A percentile compares a stretch with the other conserved stretches of the same genome.
Evolutionary conservation across 1,140 invertebrate genomes (phyloP).

Genomic region (Monomorium pharaonis): DNA sequence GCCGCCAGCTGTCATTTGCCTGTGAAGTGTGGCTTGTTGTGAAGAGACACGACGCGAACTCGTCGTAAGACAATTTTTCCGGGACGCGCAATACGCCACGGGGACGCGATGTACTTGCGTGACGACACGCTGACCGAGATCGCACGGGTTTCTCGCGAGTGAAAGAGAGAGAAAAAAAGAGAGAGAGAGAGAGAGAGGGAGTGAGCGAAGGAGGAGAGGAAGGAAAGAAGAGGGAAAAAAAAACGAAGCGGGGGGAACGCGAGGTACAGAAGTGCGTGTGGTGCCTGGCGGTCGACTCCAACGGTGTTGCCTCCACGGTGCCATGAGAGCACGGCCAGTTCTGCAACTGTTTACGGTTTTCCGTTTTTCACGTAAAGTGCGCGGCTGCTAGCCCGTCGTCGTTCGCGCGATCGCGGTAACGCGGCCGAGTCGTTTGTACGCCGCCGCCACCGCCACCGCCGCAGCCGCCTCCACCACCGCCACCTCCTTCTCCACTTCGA

Average conservation of each 20-base stretch:
- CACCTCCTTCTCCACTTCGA: background rate
- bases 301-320: conserved; percentile 64
- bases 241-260: conserved; percentile 11
- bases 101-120: conserved; percentile 72
- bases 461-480: too few species aligned
- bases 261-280: background rate
- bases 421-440: background rate
- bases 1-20: conserved; percentile 80
- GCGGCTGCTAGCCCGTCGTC: conserved; percentile 39
- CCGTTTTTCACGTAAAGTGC: conserved; percentile 60
- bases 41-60: conserved; percentile 67
- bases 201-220: too few species aligned
- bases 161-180: background rate
- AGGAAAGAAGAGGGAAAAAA: background rate
- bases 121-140: conserved; percentile 60
- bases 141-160: conserved; percentile 16
- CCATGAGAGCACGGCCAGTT: conserved; percentile 74
- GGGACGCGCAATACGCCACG: background rate
- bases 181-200: background rate
- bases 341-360: conserved; percentile 75
- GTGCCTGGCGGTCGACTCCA: background rate
- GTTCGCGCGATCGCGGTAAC: background rate
- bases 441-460: background rate
- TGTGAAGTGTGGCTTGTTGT: conserved; percentile 69
- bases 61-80: conserved; percentile 11